phyloP scores from a whole-genome alignment of 2,888 invertebrate species.

The Brachyopa scutellaris region DNA sequence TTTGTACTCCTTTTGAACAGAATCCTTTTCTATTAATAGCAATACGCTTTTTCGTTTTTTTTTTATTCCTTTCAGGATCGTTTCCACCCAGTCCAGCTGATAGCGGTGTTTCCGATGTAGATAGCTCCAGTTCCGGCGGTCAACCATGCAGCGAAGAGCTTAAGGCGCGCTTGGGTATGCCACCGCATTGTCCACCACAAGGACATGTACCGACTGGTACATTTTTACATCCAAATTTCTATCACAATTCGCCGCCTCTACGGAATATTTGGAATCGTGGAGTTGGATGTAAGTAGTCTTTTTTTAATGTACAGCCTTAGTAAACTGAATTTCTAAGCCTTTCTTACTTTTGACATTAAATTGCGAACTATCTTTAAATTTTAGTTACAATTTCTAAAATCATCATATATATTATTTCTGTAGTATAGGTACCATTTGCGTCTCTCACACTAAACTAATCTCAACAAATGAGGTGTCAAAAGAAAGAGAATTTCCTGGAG shows the following conservation, averaged over 20 bases:
- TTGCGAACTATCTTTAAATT: too few relatives aligned
- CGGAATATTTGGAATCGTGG: constrained; percentile 82
- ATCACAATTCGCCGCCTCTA: constrained; percentile 84
- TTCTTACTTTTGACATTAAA: constrained; percentile 15
- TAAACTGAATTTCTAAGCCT: not conserved
- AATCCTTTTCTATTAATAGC: constrained; percentile 64
- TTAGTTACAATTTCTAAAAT: too few relatives aligned
- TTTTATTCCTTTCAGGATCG: constrained; percentile 86
- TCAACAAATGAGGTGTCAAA: too few relatives aligned
- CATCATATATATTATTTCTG: too few relatives aligned
- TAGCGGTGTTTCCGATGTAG: constrained; percentile 98
- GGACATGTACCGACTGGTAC: constrained; percentile 80
- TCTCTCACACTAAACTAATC: too few relatives aligned
- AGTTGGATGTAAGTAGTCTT: constrained; percentile 81
- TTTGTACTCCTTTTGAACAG: constrained; percentile 27
- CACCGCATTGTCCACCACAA: constrained; percentile 82
- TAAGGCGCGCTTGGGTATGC: constrained; percentile 92
- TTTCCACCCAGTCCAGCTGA: constrained; percentile 98
- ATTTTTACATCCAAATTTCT: constrained; percentile 86
- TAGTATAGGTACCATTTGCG: too few relatives aligned
- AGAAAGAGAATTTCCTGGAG: too few relatives aligned
- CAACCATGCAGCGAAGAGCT: constrained; percentile 88
- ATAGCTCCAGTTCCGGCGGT: constrained; percentile 93
- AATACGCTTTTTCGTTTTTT: constrained; percentile 29
- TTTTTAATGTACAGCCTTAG: too few relatives aligned